Conservation (phyloP, 2,888 invertebrate species). For the Candidula unifasciata region DNA sequence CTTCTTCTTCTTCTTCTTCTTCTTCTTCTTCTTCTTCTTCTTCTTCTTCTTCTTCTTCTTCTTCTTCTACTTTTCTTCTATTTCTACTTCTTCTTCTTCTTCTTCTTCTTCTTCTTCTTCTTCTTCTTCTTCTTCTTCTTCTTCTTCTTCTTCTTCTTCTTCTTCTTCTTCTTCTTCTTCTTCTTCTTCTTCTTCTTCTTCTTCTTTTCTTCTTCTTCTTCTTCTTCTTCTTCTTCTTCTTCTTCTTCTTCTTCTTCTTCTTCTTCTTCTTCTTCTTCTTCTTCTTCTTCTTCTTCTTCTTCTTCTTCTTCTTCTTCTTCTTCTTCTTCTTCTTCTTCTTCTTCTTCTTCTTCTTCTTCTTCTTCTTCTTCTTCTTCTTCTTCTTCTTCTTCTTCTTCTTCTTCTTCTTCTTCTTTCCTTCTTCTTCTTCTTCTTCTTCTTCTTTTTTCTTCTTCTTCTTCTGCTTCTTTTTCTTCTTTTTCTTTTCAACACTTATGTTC, state of each 20-base stretch:
- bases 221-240: background rate
- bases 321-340: background rate
- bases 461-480: too few species aligned
- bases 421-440: background rate
- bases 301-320: conserved; percentile 25
- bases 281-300: background rate
- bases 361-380: background rate
- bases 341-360: background rate
- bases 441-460: too few species aligned
- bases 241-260: background rate
- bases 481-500: too few species aligned
- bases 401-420: background rate
- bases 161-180: too few species aligned
- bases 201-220: background rate
- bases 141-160: background rate
- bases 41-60: too few species aligned
- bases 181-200: background rate
- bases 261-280: background rate
- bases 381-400: background rate
- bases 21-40: background rate
- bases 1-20: too few species aligned
- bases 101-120: background rate
- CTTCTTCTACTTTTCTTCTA: background rate
- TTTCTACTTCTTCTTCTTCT: too few species aligned
- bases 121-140: background rate